phyloP scores from a whole-genome alignment of 2,888 invertebrate species.

The Callyntrura sp. region DNA sequence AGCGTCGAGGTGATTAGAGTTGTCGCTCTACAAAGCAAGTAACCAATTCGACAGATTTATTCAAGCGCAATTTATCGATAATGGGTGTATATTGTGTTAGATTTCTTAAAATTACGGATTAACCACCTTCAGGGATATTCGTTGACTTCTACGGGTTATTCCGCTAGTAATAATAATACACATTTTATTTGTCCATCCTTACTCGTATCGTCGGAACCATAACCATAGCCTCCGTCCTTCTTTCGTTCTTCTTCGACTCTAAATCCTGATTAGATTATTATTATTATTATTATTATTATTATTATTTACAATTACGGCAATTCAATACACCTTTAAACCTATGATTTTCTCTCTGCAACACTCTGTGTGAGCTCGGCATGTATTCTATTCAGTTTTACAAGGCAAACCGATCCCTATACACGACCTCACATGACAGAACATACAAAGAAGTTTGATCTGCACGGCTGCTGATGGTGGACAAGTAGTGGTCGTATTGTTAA shows the following conservation, averaged over 20 bases:
- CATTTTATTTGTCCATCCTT: not conserved
- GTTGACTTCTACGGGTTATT: too few relatives aligned
- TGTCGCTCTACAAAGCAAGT: too few relatives aligned
- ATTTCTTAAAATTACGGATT: too few relatives aligned
- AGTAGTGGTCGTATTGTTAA: not conserved
- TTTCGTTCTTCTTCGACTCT: too few relatives aligned
- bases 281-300: constrained; percentile 23
- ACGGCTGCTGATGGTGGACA: not conserved
- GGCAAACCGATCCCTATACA: not conserved
- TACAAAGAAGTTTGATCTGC: not conserved
- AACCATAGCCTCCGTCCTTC: not conserved
- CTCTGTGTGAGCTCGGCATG: not conserved
- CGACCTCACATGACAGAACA: not conserved
- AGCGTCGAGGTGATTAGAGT: too few relatives aligned
- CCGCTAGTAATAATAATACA: too few relatives aligned
- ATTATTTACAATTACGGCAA: constrained; percentile 8
- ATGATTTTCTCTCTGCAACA: constrained; percentile 17
- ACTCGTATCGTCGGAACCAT: not conserved
- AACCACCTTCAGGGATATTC: too few relatives aligned
- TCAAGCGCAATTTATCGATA: too few relatives aligned
- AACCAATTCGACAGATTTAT: too few relatives aligned
- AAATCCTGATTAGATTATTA: constrained; percentile 12
- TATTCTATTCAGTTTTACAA: not conserved
- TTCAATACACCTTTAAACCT: constrained; percentile 37
- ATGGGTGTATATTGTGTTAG: too few relatives aligned